A percentile compares a stretch with the other conserved stretches of the same genome.
phyloP scores from a whole-genome alignment of 2,113 vertebrate species.

The Antechinus flavipes region DNA sequence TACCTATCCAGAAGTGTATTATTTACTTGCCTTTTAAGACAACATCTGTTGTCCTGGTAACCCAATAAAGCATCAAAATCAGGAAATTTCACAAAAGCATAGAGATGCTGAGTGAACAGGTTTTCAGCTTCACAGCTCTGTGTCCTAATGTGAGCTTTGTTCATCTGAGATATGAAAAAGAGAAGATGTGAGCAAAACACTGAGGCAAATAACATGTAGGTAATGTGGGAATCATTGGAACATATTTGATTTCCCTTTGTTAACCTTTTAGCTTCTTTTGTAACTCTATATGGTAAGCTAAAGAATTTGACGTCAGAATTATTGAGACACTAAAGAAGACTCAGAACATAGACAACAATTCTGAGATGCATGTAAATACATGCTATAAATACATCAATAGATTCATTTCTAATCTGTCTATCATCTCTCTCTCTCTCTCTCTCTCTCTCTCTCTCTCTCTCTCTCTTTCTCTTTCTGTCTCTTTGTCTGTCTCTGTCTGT shows the following conservation, averaged over 20 bases:
- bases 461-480: no score
- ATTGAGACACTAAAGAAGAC: not conserved
- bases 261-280: constrained; percentile 55
- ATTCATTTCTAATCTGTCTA: no score
- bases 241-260: not conserved
- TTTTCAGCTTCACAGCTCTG: not conserved
- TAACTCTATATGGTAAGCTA: constrained; percentile 53
- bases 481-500: no score
- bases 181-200: constrained; percentile 35
- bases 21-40: constrained; percentile 61
- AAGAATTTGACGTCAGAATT: constrained; percentile 62
- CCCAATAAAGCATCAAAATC: constrained; percentile 61
- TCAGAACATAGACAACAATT: not conserved
- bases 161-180: constrained; percentile 35
- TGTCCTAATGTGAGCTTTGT: constrained; percentile 38
- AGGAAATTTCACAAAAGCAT: constrained; percentile 22
- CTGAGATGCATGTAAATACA: no score
- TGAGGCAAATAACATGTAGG: constrained; percentile 7
- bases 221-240: constrained; percentile 39
- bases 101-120: constrained; percentile 20
- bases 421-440: no score
- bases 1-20: constrained; percentile 26
- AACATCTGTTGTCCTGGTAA: constrained; percentile 53
- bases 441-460: no score
- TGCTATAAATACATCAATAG: no score